Evolutionary conservation across 2,888 invertebrate species (phyloP), one percentile per base, ranked within the genome.

Genomic region (Trichopoda pennipes): DNA sequence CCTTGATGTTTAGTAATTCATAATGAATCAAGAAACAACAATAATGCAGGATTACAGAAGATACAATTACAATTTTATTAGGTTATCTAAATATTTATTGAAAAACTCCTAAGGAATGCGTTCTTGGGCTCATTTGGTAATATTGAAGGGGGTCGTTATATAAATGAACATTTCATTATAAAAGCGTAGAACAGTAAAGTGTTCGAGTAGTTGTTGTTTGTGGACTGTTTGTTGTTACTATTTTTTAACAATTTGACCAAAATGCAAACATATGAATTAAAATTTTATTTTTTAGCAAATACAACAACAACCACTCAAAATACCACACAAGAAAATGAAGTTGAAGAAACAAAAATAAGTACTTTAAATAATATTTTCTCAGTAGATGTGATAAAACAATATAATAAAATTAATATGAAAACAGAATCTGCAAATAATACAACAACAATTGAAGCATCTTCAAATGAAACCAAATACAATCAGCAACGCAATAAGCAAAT

Each of bases 201-300:
- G 10, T 12, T 38, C 38, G 12, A 38, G 10, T 38, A 38, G 38
- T 12, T 38, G 38, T 12, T 38, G 12, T 12, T 12, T 38, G 38
- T 38, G 12, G 38, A 38, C 38, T 38, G 1, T 47, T 47, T 6
- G 16, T n/a, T n/a, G n/a, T 7, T 7, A 16, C n/a, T 47, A 7
- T 3, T 47, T 7, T n/a, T 47, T 47, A n/a, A 55, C 0, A 28
- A 28, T 38, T 44, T 56, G 0, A 9, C 32, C 16, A 21, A 53
- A 66, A 60, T 66, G 72, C 72, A 72, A 79, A 53, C 70, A 79
- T 75, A 79, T 75, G 82, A 79, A 79, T 79, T 82, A 49, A 75
- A 79, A 79, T 79, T 82, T 77, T 82, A 72, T 75, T 64, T 79
- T 82, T 75, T 82, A 82, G 82, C 82, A 60, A 75, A 82, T 66